A percentile compares a stretch with the other conserved stretches of the same genome.
These are phyloP conservation scores for Enteromius unitaeniatus DNA, from an alignment of 2,797 vertebrate species.

Conservation along the genomic window DNA sequence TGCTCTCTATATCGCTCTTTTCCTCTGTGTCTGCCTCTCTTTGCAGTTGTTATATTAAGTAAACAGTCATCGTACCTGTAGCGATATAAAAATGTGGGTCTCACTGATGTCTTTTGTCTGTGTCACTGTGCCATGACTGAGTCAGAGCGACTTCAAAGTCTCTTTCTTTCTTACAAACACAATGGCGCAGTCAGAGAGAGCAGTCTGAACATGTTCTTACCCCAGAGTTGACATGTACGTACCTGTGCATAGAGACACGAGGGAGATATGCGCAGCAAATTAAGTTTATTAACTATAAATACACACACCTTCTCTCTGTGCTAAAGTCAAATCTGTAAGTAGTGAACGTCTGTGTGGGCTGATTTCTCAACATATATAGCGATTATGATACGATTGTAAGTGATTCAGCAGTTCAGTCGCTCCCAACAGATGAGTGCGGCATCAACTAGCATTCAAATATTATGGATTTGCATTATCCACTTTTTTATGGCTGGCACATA, in stretches of 20 bases:
- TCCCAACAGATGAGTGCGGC: not conserved
- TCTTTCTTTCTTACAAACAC: conserved; percentile 31
- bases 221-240: conserved; percentile 4
- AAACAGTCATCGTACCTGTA: conserved; percentile 2
- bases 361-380: not conserved
- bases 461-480: conserved; percentile 28
- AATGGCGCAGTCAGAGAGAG: conserved; percentile 41
- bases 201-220: conserved; percentile 49
- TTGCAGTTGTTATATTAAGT: conserved; percentile 11
- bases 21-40: conserved; percentile 13
- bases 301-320: not conserved
- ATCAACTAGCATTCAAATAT: conserved; percentile 26
- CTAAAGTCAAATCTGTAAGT: not conserved
- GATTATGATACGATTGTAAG: not conserved
- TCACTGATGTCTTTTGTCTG: conserved; percentile 22
- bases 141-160: conserved; percentile 40
- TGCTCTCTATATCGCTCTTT: not conserved
- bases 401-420: conserved; percentile 16
- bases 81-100: conserved; percentile 14
- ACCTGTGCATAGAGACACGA: conserved; percentile 41
- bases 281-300: conserved; percentile 25
- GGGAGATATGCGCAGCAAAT: conserved; percentile 44
- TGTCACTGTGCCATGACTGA: conserved; percentile 23
- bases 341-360: not conserved
- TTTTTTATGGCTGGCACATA: conserved; percentile 4